Evolutionary conservation across 1,140 invertebrate species (phyloP), one percentile per base, ranked within the genome.

Genomic region (Leptinotarsa lineolata): DNA sequence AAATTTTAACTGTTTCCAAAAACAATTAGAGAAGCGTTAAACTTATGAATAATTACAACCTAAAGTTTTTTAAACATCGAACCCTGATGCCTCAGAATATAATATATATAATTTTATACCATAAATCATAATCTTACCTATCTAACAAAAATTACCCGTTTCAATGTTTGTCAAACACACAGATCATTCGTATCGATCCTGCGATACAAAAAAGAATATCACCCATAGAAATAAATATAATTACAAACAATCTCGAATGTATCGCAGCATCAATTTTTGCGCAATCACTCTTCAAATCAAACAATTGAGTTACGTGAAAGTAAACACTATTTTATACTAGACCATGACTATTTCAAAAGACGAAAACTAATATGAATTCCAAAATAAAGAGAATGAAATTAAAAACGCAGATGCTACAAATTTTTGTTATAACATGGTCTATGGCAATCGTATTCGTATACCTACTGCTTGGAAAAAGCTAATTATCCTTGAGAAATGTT

Each of bases 51-150:
- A 61, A 61, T 71, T 71, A 71, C 30, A 72, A 72, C 67, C 71
- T 76, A 76, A 73, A 22, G 20, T 68, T 68, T 59, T 75, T 68
- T 59, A 74, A 77, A 74, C 64, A 70, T 77, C 68, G 73, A 77
- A 77, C 75, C 75, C 75, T 77, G 75, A 77, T 77, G 75, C 73
- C 72, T 77, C 75, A 77, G 73, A 74, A 72, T 76, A 63, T 54
- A 54, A 54, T 5, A 16, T 54, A 16, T 54, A 54, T 65, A 67
- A n/a, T n/a, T 48, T 44, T 44, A 59, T 44, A 18, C 30, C 30
- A 39, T 39, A 39, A 39, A 39, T 39, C 61, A 71, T 68, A 20
- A 45, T 46, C 44, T 21, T 68, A 21, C 54, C 46, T 68, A 68
- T n/a, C 46, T 54, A 54, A 48, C 44, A 58, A 59, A 70, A 66